A percentile compares a stretch with the other conserved stretches of the same genome.
Conservation (phyloP, 2,113 vertebrate genomes). For the Equus przewalskii region DNA sequence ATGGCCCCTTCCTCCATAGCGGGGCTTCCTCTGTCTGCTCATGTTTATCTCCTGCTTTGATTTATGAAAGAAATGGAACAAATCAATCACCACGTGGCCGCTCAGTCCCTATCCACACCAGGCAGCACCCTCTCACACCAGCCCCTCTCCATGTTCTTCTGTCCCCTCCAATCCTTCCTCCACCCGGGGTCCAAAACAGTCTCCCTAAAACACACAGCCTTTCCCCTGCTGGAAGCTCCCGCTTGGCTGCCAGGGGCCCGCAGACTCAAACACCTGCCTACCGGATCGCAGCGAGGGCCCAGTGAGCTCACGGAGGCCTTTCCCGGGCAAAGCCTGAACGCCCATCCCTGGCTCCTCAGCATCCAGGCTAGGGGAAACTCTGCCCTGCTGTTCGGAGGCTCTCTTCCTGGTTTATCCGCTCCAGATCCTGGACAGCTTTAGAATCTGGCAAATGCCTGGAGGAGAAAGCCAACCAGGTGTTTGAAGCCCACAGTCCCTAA, state of each 20-base stretch:
- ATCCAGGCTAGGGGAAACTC: accelerated
- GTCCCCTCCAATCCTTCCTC: not conserved
- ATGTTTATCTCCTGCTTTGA: not conserved
- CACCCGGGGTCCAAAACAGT: accelerated
- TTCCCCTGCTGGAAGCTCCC: not conserved
- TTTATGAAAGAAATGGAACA: not conserved
- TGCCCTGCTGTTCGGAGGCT: too few species aligned
- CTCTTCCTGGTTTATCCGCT: not conserved
- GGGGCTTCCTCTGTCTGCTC: not conserved
- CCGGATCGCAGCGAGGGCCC: not conserved
- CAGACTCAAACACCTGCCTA: accelerated
- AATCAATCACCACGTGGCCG: not conserved
- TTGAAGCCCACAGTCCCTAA: not conserved
- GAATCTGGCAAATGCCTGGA: not conserved
- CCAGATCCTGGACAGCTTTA: too few species aligned
- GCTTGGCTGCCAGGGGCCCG: accelerated
- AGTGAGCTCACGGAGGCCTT: accelerated
- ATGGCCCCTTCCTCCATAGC: not conserved
- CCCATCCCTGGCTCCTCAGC: not conserved
- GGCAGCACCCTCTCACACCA: too few species aligned
- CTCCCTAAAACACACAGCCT: not conserved
- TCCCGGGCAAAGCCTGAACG: too few species aligned
- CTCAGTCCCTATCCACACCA: not conserved
- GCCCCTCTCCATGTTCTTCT: not conserved
- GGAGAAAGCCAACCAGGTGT: too few species aligned